phyloP scores from a whole-genome alignment of 2,113 vertebrate genomes.

The Atherinomorus stipes region DNA sequence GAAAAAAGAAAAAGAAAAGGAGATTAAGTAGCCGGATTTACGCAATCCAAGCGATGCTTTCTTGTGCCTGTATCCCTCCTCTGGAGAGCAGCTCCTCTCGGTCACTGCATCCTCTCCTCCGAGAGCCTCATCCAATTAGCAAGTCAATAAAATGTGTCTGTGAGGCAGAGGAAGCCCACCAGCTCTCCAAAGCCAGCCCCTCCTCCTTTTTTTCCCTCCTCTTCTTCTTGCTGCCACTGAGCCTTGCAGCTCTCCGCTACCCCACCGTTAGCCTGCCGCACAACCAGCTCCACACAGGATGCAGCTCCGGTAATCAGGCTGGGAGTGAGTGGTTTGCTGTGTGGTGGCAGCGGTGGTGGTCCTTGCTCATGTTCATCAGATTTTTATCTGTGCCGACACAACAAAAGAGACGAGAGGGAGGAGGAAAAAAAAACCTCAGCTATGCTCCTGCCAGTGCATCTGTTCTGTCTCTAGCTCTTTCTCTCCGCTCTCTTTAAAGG shows the following conservation, averaged over 20 bases:
- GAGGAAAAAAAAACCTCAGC: constrained; percentile 9
- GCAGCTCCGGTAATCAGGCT: constrained; percentile 35
- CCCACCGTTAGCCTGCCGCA: constrained; percentile 59
- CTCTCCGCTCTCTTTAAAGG: constrained; percentile 46
- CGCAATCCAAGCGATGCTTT: constrained; percentile 48
- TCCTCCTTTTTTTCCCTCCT: constrained; percentile 61
- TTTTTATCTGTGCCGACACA: constrained; percentile 67
- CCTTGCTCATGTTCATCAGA: constrained; percentile 53
- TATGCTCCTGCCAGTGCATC: constrained; percentile 66
- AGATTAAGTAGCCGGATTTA: constrained; percentile 39
- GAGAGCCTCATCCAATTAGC: constrained; percentile 82
- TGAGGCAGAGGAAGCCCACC: constrained; percentile 77
- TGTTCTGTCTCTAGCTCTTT: constrained; percentile 53
- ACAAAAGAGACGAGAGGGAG: constrained; percentile 58
- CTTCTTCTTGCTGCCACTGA: constrained; percentile 61
- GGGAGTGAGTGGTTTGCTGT: constrained; percentile 37
- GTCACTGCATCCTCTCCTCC: constrained; percentile 79
- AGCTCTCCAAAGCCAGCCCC: constrained; percentile 70
- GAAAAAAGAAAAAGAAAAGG: constrained; percentile 14
- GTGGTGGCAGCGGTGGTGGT: constrained; percentile 41
- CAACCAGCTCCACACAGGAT: constrained; percentile 57
- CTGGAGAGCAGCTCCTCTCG: constrained; percentile 63
- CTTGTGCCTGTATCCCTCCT: constrained; percentile 58
- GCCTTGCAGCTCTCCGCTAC: constrained; percentile 57
- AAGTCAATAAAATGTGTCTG: constrained; percentile 82